A percentile compares a stretch with the other conserved stretches of the same genome.
phyloP scores from a whole-genome alignment of 2,797 vertebrate species.

The Pampus argenteus region DNA sequence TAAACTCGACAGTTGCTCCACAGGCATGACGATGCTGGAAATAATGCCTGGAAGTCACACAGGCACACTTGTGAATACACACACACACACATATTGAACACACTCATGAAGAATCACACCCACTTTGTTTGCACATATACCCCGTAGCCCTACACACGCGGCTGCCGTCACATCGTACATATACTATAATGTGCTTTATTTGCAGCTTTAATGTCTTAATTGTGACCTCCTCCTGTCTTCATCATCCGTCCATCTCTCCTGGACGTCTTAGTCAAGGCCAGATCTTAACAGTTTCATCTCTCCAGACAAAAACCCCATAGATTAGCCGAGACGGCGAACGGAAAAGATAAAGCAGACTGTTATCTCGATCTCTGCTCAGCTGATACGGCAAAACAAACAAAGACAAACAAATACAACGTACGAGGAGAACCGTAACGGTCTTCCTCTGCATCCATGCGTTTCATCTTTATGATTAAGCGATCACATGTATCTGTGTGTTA shows the following conservation, averaged over 20 bases:
- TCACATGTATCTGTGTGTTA: neutral
- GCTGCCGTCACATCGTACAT: neutral
- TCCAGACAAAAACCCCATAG: slow-evolving; percentile 55
- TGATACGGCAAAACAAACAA: slow-evolving; percentile 15
- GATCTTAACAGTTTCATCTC: slow-evolving; percentile 33
- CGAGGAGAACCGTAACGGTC: neutral
- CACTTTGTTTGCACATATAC: neutral
- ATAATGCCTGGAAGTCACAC: slow-evolving; percentile 46
- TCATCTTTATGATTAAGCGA: neutral
- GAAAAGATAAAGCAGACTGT: slow-evolving; percentile 37
- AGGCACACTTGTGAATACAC: slow-evolving; percentile 2
- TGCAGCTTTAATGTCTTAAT: neutral
- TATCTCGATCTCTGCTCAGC: slow-evolving; percentile 45
- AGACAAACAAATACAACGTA: slow-evolving; percentile 14
- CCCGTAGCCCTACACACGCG: neutral
- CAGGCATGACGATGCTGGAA: slow-evolving; percentile 29
- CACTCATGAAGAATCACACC: slow-evolving; percentile 9
- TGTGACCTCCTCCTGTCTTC: neutral
- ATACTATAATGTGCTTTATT: neutral
- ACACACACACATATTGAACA: slow-evolving; percentile 5
- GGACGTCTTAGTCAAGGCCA: slow-evolving; percentile 24
- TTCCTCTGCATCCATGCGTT: neutral
- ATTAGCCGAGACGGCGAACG: slow-evolving; percentile 42
- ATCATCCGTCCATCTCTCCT: neutral
- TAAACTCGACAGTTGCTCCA: slow-evolving; percentile 41